phyloP scores from a whole-genome alignment of 2,113 vertebrate species.

The Brachionichthys hirsutus region DNA sequence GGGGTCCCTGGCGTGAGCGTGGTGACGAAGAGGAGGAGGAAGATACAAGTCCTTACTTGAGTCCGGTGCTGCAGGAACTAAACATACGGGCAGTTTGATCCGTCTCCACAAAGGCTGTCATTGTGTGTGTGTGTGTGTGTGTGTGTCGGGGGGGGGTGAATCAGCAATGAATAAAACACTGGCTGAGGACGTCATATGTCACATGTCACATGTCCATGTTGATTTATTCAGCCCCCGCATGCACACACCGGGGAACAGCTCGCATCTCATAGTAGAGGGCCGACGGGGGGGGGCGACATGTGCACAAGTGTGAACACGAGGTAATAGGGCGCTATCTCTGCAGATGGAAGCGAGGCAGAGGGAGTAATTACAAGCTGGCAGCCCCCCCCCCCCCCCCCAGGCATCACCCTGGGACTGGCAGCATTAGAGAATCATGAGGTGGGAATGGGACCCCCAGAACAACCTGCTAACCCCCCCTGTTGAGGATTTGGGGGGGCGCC shows the following conservation, averaged over 20 bases:
- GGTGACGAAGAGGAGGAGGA: background rate
- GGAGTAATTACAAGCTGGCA: slow-evolving; percentile 72
- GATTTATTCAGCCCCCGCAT: slow-evolving; percentile 53
- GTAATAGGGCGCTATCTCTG: slow-evolving; percentile 41
- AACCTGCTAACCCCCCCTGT: slow-evolving; percentile 78
- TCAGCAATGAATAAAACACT: slow-evolving; percentile 29
- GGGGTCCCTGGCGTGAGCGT: background rate
- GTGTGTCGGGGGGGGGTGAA: slow-evolving; percentile 4
- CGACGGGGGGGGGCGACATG: too few relatives aligned
- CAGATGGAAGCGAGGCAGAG: slow-evolving; percentile 55
- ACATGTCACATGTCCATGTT: slow-evolving; percentile 36
- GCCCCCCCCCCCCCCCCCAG: slow-evolving; percentile 40
- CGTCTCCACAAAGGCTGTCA: slow-evolving; percentile 21
- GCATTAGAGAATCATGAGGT: slow-evolving; percentile 68
- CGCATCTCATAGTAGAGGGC: slow-evolving; percentile 7
- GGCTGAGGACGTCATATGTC: slow-evolving; percentile 28
- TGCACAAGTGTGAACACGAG: slow-evolving; percentile 1
- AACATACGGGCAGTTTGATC: slow-evolving; percentile 17
- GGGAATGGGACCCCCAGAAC: slow-evolving; percentile 72
- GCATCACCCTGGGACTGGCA: slow-evolving; percentile 44
- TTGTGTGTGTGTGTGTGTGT: slow-evolving; percentile 14
- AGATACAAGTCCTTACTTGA: slow-evolving; percentile 2
- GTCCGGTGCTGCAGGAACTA: background rate
- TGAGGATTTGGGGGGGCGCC: slow-evolving; percentile 51
- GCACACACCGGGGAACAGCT: slow-evolving; percentile 26